Conservation (phyloP, 2,888 invertebrate species). For the Yponomeuta evonymella region DNA sequence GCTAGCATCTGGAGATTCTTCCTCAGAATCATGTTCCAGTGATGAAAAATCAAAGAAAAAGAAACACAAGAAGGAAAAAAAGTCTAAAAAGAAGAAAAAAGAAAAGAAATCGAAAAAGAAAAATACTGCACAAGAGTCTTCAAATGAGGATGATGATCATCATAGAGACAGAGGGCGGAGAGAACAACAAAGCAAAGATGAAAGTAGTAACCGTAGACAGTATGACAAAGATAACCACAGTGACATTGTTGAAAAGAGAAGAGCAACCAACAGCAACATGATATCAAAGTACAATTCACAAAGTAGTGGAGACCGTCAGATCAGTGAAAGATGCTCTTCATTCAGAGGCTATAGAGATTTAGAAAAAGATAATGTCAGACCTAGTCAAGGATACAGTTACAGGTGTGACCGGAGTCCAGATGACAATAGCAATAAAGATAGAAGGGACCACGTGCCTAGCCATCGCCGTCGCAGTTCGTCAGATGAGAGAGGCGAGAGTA, state of each 20-base stretch:
- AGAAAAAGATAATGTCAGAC: conserved; percentile 1
- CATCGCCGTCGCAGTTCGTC: background rate
- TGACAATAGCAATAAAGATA: conserved; percentile 18
- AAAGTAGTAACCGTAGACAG: background rate
- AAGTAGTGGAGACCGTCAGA: background rate
- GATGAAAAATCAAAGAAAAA: conserved; percentile 35
- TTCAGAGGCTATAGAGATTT: background rate
- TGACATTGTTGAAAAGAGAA: background rate
- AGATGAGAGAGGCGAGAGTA: background rate
- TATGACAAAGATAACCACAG: background rate
- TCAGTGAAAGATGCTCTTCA: too few species aligned
- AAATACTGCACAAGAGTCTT: conserved; percentile 39
- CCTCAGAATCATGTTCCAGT: conserved; percentile 42
- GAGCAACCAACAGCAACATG: background rate
- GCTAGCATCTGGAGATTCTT: conserved; percentile 52
- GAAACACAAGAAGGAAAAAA: conserved; percentile 40
- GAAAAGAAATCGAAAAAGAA: conserved; percentile 38
- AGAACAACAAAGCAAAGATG: background rate
- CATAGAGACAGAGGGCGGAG: conserved; percentile 4
- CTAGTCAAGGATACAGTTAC: conserved; percentile 30
- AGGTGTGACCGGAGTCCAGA: conserved; percentile 25
- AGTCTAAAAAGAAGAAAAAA: conserved; percentile 36
- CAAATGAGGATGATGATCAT: conserved; percentile 11
- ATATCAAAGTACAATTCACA: background rate
- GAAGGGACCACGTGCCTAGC: background rate